A percentile compares a stretch with the other conserved stretches of the same genome.
Evolutionary conservation across 1,140 invertebrate species (phyloP).

Genomic region (Antheraea pernyi): DNA sequence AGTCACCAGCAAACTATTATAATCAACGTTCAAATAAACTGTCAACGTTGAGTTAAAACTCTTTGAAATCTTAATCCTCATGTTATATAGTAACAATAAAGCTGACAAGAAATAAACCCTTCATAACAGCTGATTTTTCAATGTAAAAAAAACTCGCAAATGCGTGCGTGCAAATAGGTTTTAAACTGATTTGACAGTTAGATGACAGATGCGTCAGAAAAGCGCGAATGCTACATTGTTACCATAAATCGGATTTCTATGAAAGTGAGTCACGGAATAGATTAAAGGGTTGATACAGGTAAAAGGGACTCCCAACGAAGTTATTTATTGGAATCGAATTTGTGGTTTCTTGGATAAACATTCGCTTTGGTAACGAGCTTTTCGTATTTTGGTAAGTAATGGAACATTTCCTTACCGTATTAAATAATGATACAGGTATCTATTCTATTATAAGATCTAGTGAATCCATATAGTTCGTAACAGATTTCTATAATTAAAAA

Average conservation of each 20-base stretch:
- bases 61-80: conserved; percentile 24
- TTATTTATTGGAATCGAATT: conserved; percentile 16
- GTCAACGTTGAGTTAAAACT: not conserved
- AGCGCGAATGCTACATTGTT: conserved; percentile 41
- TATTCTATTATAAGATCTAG: no score
- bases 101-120: conserved; percentile 56
- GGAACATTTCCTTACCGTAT: no score
- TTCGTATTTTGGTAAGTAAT: not conserved
- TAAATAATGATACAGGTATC: no score
- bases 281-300: conserved; percentile 61
- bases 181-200: conserved; percentile 63
- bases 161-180: conserved; percentile 46
- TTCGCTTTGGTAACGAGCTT: not conserved
- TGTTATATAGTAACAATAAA: conserved; percentile 45
- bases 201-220: conserved; percentile 48
- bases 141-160: conserved; percentile 51
- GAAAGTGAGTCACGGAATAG: conserved; percentile 31
- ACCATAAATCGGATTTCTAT: conserved; percentile 40
- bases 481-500: no score
- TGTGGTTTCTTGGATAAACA: conserved; percentile 7
- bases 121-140: conserved; percentile 41
- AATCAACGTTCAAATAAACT: not conserved
- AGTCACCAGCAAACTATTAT: not conserved
- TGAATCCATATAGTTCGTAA: no score
- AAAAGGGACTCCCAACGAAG: conserved; percentile 47